Percentiles rank a stretch among this genome's conserved stretches.
Evolutionary conservation across 2,113 vertebrate genomes (phyloP).

Genomic region (Mobula hypostoma): DNA sequence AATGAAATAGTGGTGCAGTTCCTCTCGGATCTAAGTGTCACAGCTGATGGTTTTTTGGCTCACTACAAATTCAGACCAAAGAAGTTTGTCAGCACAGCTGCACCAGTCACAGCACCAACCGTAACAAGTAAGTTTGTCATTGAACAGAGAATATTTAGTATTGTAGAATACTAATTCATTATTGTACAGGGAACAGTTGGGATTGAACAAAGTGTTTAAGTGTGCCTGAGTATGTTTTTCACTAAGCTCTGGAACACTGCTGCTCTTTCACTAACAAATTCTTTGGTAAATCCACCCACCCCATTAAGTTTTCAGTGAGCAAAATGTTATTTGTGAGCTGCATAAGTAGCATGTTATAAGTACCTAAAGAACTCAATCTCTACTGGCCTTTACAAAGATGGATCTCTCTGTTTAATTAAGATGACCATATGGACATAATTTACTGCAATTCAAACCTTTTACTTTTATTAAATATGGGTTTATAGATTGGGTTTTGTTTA

Average conservation of each 20-base stretch:
- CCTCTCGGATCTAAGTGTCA: slow-evolving; percentile 92
- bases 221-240: neutral
- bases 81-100: slow-evolving; percentile 65
- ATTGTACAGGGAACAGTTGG: neutral
- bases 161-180: neutral
- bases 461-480: neutral
- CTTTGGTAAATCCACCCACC: neutral
- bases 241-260: neutral
- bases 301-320: neutral
- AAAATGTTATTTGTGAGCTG: neutral
- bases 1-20: slow-evolving; percentile 94
- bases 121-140: slow-evolving; percentile 69
- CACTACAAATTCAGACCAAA: slow-evolving; percentile 94
- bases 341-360: neutral
- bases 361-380: neutral
- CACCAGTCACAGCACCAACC: slow-evolving; percentile 62
- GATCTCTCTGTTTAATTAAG: neutral
- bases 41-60: slow-evolving; percentile 90
- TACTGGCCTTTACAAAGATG: neutral
- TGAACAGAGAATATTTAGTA: neutral
- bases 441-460: neutral
- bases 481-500: neutral
- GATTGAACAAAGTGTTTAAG: neutral
- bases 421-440: neutral
- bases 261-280: neutral